Base-by-base conservation (phyloP, 2,113 vertebrate species). In the Macrotis lagotis region DNA sequence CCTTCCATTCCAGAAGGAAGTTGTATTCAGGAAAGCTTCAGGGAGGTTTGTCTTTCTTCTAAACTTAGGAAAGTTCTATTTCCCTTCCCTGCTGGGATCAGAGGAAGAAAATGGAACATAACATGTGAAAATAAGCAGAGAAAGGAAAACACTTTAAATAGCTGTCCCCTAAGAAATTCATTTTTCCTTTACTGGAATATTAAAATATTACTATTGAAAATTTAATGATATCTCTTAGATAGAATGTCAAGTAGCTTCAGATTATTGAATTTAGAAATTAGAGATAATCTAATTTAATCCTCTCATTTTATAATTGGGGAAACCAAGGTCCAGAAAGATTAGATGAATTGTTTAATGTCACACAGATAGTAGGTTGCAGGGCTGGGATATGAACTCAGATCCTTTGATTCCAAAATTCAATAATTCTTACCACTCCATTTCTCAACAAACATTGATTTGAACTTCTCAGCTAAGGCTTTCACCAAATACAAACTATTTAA, bases 401-500 rank as follows among this genome's bases (percentile, higher is more conserved):
- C 16, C n/a, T 83, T 83, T 83, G 66, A 83, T 16, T 83, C 66
- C 66, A 44, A 44, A 83, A 83, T 83, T 83, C 66, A 83, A 83
- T 83, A 83, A 83, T n/a, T 83, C 66, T 44, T 83, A 19, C 19
- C n/a, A 83, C 7, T 44, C 51, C 89, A 59, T 90, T 50, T 92
- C 66, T 94, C 25, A 47, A 90, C 93, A 94, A 94, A 93, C 91
- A 48, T 91, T 95, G 89, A 95, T 66, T 92, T 94, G 44, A 93
- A 9, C 88, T 94, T 93, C 49, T 93, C 48, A 94, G 96, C 95
- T 96, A 96, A 96, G 51, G 90, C 92, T 93, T 96, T 55, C 96
- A 97, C 96, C 96, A 95, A 94, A 95, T 97, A 97, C 97, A 96
- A 96, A 97, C 96, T 94, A 95, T 92, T 96, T 92, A 91, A 92